Conservation (phyloP, 2,113 vertebrate genomes). For the Emberiza fucata region DNA sequence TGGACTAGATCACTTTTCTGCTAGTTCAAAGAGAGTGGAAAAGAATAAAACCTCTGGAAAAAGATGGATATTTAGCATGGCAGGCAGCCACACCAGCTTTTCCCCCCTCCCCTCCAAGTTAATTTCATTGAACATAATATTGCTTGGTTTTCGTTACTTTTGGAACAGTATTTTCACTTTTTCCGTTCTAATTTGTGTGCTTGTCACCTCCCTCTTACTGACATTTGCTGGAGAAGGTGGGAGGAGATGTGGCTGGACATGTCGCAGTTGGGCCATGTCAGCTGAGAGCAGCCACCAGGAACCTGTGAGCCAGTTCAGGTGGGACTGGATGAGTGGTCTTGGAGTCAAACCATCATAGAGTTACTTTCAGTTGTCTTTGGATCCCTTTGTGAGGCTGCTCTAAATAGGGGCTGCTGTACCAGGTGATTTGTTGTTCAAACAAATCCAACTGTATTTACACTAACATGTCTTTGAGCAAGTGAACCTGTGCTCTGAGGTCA, state of each 20-base stretch:
- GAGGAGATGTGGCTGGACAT: not conserved
- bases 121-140: not conserved
- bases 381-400: not conserved
- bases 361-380: not conserved
- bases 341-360: not conserved
- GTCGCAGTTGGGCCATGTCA: not conserved
- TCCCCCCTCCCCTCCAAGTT: not conserved
- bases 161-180: not conserved
- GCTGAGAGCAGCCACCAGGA: not conserved
- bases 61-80: not conserved
- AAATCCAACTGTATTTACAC: not conserved
- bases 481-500: slow-evolving; percentile 37
- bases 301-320: accelerated
- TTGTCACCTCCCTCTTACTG: not conserved
- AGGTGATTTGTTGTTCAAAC: not conserved
- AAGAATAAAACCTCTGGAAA: not conserved
- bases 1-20: not conserved
- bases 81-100: not conserved
- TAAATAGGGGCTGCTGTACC: not conserved
- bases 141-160: not conserved
- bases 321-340: not conserved
- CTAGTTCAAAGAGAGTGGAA: not conserved
- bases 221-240: not conserved
- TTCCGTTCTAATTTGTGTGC: not conserved
- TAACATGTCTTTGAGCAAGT: not conserved